Evolutionary conservation across 2,113 vertebrate species (phyloP).

Genomic region (Lophochroa leadbeateri): DNA sequence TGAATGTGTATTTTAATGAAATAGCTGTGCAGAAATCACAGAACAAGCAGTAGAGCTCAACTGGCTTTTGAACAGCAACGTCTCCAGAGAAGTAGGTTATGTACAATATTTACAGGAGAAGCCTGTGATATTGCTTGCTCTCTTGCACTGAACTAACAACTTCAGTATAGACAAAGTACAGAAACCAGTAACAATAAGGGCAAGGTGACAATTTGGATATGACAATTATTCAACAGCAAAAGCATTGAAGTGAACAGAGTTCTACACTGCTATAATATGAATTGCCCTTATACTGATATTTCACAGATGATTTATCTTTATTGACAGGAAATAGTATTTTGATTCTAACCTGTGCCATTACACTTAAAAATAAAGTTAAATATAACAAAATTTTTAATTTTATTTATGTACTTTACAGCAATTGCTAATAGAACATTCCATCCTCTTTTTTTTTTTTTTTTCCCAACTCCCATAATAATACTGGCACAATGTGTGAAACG

Average conservation of each 20-base stretch:
- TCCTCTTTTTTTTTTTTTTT: neutral
- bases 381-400: neutral
- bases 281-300: neutral
- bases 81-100: neutral
- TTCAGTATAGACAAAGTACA: neutral
- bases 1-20: neutral
- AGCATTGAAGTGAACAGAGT: neutral
- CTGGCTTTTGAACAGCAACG: neutral
- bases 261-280: neutral
- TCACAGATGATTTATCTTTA: neutral
- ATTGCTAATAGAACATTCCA: neutral
- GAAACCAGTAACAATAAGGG: neutral
- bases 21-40: neutral
- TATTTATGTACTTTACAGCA: neutral
- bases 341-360: neutral
- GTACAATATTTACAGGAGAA: neutral
- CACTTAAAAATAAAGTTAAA: neutral
- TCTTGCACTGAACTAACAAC: neutral
- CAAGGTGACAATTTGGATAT: neutral
- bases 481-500: neutral
- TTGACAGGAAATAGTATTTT: neutral
- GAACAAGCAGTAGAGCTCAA: neutral
- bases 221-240: neutral
- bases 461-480: neutral
- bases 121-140: neutral